Evolutionary conservation across 2,888 invertebrate genomes (phyloP).

Genomic region (Crepidodera aurea): DNA sequence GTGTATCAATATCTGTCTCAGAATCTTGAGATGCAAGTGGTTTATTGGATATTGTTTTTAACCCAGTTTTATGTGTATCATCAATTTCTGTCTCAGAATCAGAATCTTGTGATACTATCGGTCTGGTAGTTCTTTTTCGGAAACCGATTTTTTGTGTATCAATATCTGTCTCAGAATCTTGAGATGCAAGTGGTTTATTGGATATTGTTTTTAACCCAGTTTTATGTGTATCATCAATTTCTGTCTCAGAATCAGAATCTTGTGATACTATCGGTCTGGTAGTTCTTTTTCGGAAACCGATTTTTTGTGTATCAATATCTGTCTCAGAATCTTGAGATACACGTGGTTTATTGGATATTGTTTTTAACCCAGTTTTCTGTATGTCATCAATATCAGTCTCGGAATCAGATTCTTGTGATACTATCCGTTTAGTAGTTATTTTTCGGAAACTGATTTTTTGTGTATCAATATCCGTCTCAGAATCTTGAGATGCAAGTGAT

Average conservation of each 20-base stretch:
- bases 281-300: constrained; percentile 20
- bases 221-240: constrained; percentile 13
- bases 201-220: too few relatives aligned
- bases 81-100: constrained; percentile 27
- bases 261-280: constrained; percentile 5
- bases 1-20: constrained; percentile 34
- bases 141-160: constrained; percentile 26
- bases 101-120: constrained; percentile 4
- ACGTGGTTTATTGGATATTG: too few relatives aligned
- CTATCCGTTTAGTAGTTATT: constrained; percentile 9
- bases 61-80: too few relatives aligned
- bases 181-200: not conserved
- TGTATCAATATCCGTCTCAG: constrained; percentile 34
- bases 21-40: constrained; percentile 12
- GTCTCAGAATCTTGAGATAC: constrained; percentile 39
- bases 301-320: constrained; percentile 29
- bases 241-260: constrained; percentile 21
- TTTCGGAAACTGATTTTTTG: constrained; percentile 25
- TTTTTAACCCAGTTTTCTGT: too few relatives aligned
- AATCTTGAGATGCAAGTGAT: too few relatives aligned
- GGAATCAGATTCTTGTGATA: constrained; percentile 16
- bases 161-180: constrained; percentile 35
- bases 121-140: constrained; percentile 15
- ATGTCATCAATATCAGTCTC: constrained; percentile 21
- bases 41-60: too few relatives aligned